A percentile compares a stretch with the other conserved stretches of the same genome.
phyloP scores from a whole-genome alignment of 1,140 invertebrate genomes.

The Lasioglossum albipes region DNA sequence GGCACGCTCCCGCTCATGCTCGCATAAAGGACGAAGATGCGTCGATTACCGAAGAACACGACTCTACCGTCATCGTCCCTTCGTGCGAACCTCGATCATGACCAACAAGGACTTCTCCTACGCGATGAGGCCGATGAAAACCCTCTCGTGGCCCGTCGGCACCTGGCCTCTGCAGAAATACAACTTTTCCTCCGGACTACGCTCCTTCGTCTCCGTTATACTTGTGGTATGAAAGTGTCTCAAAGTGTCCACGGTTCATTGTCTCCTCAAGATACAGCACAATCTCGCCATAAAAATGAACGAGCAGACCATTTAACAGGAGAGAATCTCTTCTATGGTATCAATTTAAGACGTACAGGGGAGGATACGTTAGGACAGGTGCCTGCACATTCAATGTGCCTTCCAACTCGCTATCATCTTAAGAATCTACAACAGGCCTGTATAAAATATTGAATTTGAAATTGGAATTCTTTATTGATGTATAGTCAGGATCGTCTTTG shows the following conservation, averaged over 20 bases:
- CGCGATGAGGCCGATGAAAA: constrained; percentile 32
- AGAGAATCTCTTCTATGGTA: too few relatives aligned
- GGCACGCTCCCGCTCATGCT: neutral
- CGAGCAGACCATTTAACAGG: too few relatives aligned
- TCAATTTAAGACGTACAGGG: too few relatives aligned
- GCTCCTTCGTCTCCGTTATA: neutral
- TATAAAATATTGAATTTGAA: too few relatives aligned
- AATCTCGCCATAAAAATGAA: too few relatives aligned
- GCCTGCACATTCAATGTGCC: too few relatives aligned
- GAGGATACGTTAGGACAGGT: too few relatives aligned
- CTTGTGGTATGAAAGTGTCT: neutral
- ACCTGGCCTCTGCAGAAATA: constrained; percentile 49
- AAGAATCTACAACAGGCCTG: too few relatives aligned
- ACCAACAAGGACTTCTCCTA: constrained; percentile 36
- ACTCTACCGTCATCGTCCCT: neutral
- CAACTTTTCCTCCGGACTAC: constrained; percentile 6
- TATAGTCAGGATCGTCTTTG: too few relatives aligned
- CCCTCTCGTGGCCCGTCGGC: constrained; percentile 44
- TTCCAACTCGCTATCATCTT: too few relatives aligned
- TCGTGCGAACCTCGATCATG: neutral
- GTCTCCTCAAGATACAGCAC: too few relatives aligned
- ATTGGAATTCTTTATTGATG: too few relatives aligned
- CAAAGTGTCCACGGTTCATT: neutral
- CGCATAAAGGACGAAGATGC: neutral
- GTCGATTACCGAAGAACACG: neutral